phyloP scores from a whole-genome alignment of 2,888 invertebrate species.

The Apocheima hispidaria region DNA sequence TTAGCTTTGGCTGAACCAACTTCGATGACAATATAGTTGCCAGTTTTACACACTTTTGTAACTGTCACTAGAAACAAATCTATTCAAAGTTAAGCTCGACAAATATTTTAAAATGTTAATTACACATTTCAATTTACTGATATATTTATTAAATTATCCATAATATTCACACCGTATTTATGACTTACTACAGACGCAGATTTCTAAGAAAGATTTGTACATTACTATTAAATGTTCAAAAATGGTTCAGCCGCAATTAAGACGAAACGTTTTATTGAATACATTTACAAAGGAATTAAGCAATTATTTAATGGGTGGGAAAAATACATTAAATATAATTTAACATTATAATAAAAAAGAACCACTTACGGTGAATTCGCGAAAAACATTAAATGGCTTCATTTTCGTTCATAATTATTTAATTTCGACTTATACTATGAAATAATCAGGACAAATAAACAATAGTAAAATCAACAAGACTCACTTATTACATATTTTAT shows the following conservation, averaged over 20 bases:
- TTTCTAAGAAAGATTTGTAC: neutral
- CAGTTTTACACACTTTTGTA: neutral
- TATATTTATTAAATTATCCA: too few relatives aligned
- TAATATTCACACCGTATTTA: too few relatives aligned
- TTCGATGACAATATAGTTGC: neutral
- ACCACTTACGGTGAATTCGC: slow-evolving; percentile 1
- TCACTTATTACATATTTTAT: neutral
- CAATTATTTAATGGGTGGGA: slow-evolving; percentile 7
- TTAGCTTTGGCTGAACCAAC: slow-evolving; percentile 1
- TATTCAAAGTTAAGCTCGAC: slow-evolving; percentile 1
- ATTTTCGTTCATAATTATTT: too few relatives aligned
- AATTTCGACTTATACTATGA: too few relatives aligned
- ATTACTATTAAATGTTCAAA: neutral
- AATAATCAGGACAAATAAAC: too few relatives aligned
- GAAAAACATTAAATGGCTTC: too few relatives aligned
- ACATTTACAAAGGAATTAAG: slow-evolving; percentile 4
- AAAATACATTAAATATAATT: slow-evolving; percentile 1
- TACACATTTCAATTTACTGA: too few relatives aligned
- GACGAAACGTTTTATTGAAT: neutral
- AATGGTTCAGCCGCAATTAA: neutral
- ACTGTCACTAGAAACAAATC: neutral
- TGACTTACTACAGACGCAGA: neutral
- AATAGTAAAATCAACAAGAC: slow-evolving; percentile 4
- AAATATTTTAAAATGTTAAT: slow-evolving; percentile 7
- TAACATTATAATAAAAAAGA: neutral